A percentile compares a stretch with the other conserved stretches of the same genome.
These are phyloP conservation scores for Trilocha varians DNA, from an alignment of 2,888 invertebrate species.

Conservation along the genomic window DNA sequence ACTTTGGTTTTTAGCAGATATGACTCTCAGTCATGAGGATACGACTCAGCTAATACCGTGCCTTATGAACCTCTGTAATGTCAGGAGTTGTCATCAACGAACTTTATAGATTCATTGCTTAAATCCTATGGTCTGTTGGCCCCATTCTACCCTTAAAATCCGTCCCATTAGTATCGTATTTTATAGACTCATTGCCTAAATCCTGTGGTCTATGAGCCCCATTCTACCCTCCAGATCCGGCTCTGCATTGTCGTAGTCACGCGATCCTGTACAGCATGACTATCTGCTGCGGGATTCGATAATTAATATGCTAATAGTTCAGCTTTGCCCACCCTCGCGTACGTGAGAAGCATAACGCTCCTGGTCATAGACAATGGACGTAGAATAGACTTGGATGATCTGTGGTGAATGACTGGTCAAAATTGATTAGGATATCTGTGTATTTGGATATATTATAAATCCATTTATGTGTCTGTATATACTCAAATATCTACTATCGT, in stretches of 20 bases:
- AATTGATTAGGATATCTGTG: too few species aligned
- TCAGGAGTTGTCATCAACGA: too few species aligned
- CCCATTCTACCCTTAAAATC: neutral
- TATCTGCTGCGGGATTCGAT: conserved; percentile 44
- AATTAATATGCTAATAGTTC: conserved; percentile 63
- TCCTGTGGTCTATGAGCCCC: neutral
- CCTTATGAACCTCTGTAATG: too few species aligned
- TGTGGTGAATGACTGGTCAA: too few species aligned
- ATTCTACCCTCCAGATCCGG: neutral
- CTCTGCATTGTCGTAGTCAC: conserved; percentile 23
- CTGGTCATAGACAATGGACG: neutral
- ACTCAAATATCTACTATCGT: too few species aligned
- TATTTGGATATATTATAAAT: too few species aligned
- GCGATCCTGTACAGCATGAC: conserved; percentile 36
- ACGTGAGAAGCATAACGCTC: conserved; percentile 37
- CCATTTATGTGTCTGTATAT: too few species aligned
- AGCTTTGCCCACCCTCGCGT: conserved; percentile 46
- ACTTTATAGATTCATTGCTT: too few species aligned
- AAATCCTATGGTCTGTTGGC: neutral
- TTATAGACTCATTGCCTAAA: too few species aligned
- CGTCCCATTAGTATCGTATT: conserved; percentile 1
- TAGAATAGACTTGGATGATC: conserved; percentile 11
- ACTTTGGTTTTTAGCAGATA: too few species aligned
- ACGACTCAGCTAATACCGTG: too few species aligned
- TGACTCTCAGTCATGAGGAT: too few species aligned